Evolutionary conservation across 1,140 invertebrate species (phyloP), one percentile per base, ranked within the genome.

Genomic region (Plodia interpunctella): DNA sequence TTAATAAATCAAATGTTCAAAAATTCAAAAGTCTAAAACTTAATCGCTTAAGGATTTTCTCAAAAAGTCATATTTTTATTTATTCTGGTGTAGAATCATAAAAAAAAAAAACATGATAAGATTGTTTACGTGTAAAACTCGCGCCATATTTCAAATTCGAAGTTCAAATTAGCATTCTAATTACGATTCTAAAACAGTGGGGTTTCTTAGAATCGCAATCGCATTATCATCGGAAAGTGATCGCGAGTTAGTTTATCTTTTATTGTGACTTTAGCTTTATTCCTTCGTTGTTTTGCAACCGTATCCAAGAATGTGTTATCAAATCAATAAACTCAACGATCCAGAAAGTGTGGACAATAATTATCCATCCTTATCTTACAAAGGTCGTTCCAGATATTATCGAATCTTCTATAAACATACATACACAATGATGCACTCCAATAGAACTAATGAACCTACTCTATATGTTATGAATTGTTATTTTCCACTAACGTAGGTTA

Each of bases 311-410:
- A 44, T 44, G 30, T 6, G 13, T 44, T 44, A 44, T 44, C 38
- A 44, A 44, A 44, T 44, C 38, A 51, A 51, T 51, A 51, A 51
- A 51, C 18, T 19, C 49, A 51, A 20, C 20, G 49, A 51, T 51
- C 49, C 49, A 51, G 49, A 51, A 44, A 15, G 3, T 3, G 10
- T 35, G 32, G 32, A 35, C 32, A 44, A 44, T 44, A 1, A 44
- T 44, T 44, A 17, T 44, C 1, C 38, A 44, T 15, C 1, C 51
- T 21, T n/a, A 25, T 15, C 19, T 28, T 25, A 9, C 0, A 53
- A 53, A 53, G 51, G 51, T 53, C 51, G 20, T 53, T 53, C 5
- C 20, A n/a, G 51, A 53, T 53, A 51, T 51, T 20, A 53, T 53
- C 51, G 13, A 21, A 25, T 53, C 19, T 53, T 25, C 21, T 53